Evolutionary conservation across 2,797 vertebrate species (phyloP).

Genomic region (Squalus acanthias): DNA sequence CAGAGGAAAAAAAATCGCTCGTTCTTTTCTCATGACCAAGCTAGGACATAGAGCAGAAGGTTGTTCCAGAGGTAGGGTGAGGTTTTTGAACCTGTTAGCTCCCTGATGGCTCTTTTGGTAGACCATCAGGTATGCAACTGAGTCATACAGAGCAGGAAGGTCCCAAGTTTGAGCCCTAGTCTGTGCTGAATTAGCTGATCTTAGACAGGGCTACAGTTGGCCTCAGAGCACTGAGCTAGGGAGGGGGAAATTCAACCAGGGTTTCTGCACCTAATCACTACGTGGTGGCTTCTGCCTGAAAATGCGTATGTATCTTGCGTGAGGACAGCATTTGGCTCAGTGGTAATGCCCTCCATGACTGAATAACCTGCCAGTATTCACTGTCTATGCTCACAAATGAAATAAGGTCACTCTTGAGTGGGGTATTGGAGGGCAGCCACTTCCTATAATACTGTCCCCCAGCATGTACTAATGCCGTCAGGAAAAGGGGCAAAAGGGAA

Average conservation of each 20-base stretch:
- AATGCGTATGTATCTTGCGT: background rate
- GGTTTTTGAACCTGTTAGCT: background rate
- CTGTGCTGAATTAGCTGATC: background rate
- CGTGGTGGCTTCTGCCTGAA: background rate
- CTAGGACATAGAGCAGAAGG: background rate
- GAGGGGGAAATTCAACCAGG: background rate
- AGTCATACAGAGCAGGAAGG: background rate
- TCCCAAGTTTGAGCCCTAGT: background rate
- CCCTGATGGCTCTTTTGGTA: background rate
- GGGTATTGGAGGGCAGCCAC: background rate
- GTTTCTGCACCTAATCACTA: background rate
- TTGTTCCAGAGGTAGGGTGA: background rate
- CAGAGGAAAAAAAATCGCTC: background rate
- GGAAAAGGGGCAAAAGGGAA: background rate
- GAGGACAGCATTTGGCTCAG: background rate
- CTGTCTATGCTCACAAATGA: background rate
- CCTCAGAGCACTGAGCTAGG: background rate
- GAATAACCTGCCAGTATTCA: background rate
- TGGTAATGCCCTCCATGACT: background rate
- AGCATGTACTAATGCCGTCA: background rate
- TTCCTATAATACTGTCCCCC: background rate
- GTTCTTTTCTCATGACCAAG: slow-evolving; percentile 7
- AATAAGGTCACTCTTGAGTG: background rate
- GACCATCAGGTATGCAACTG: background rate
- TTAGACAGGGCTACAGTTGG: background rate